Evolutionary conservation across 2,888 invertebrate species (phyloP), one percentile per base, ranked within the genome.

Genomic region (Tetanocera ferruginea): DNA sequence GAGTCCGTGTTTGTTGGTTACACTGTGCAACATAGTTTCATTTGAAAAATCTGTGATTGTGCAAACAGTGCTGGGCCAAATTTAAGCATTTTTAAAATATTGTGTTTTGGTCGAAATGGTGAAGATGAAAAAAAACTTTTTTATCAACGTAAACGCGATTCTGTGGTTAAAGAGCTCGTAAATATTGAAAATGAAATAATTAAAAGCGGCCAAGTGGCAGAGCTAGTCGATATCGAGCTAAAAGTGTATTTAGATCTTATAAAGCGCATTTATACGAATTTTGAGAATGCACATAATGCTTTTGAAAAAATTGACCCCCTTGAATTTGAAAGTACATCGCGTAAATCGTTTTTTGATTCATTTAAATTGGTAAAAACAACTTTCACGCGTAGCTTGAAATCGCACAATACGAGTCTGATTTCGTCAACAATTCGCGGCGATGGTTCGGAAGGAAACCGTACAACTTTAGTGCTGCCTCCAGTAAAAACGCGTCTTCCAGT

Each of bases 161-260:
- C 55, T 19, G 55, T 55, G 55, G 55, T 55, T n/a, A 55, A 14
- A 55, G 55, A 55, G n/a, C 55, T 55, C 55, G 55, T 17, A 5
- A 55, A 55, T 17, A 55, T 55, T 55, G 55, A 55, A 55, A 55
- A 55, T 55, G 55, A 55, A 55, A 55, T 55, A 55, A 55, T 55
- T 17, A 19, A 55, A 55, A 23, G 55, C 1, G 55, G 55, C 5
- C 55, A 55, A 55, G 55, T 55, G 55, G n/a, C 55, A 55, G 55
- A 55, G n/a, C n/a, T 55, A 55, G 55, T 14, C 14, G 55, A 55
- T 14, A 55, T 55, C 55, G 55, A 55, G 55, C n/a, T 55, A 17
- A 55, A 55, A 55, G 55, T 55, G 55, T 55, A 55, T 55, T 55
- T 55, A 55, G 55, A 55, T 55, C 55, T 5, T 55, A n/a, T 55